phyloP scores from a whole-genome alignment of 2,888 invertebrate species.

The Trichogramma dendrolimi region DNA sequence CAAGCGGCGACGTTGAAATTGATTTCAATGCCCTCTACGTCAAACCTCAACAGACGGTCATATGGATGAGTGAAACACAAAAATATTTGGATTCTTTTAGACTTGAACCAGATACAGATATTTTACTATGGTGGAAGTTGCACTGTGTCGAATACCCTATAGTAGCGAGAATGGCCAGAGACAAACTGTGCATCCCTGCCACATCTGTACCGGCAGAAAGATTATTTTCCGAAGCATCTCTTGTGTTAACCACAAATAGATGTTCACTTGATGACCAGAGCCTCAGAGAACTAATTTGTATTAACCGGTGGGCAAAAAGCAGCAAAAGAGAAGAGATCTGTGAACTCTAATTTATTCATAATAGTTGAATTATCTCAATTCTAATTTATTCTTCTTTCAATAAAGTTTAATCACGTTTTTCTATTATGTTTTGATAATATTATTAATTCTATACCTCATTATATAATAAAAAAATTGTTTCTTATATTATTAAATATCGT shows the following conservation, averaged over 20 bases:
- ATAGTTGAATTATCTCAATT: background rate
- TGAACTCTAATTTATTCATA: background rate
- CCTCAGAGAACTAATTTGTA: slow-evolving; percentile 12
- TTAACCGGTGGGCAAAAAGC: slow-evolving; percentile 12
- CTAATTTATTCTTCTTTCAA: no score
- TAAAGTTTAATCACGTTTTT: background rate
- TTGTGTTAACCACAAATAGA: slow-evolving; percentile 15
- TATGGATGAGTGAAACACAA: background rate
- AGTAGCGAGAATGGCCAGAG: slow-evolving; percentile 16
- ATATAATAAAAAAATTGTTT: no score
- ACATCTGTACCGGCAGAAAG: slow-evolving; percentile 20
- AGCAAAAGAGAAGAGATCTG: slow-evolving; percentile 1
- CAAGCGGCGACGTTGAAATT: background rate
- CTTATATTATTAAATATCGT: no score
- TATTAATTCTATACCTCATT: background rate
- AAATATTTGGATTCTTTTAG: slow-evolving; percentile 9
- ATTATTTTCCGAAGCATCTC: slow-evolving; percentile 4
- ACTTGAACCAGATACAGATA: slow-evolving; percentile 8
- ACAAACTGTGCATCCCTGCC: slow-evolving; percentile 12
- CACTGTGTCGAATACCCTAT: slow-evolving; percentile 9
- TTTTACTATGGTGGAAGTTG: slow-evolving; percentile 19
- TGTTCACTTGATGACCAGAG: slow-evolving; percentile 5
- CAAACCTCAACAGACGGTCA: background rate
- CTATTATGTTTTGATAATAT: background rate
- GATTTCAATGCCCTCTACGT: background rate